phyloP scores from a whole-genome alignment of 2,797 vertebrate genomes.

The Artibeus lituratus region DNA sequence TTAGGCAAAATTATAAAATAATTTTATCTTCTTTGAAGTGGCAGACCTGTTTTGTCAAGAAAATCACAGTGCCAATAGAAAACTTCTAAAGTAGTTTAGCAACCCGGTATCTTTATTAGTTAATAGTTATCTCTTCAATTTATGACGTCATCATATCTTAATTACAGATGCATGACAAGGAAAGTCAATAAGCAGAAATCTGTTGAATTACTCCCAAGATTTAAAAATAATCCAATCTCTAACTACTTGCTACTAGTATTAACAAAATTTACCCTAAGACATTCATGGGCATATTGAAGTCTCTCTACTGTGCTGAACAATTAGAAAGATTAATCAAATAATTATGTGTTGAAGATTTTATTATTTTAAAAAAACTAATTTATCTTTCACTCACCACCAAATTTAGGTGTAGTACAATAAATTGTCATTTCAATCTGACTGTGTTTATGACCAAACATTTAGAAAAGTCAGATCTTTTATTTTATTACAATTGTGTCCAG shows the following conservation, averaged over 20 bases:
- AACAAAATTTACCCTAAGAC: neutral
- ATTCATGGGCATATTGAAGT: neutral
- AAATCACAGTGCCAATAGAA: neutral
- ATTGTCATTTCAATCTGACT: neutral
- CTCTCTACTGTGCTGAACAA: neutral
- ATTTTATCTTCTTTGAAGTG: slow-evolving; percentile 1
- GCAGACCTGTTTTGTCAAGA: neutral
- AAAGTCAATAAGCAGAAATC: slow-evolving; percentile 27
- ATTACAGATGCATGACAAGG: neutral
- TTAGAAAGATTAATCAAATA: neutral
- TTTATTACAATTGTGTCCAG: slow-evolving; percentile 29
- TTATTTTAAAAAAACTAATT: neutral
- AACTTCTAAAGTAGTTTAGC: neutral
- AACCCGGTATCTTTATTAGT: neutral
- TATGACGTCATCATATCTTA: neutral
- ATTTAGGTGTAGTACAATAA: neutral
- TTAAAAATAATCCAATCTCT: neutral
- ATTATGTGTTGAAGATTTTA: slow-evolving; percentile 3
- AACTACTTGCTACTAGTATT: neutral
- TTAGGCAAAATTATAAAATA: slow-evolving; percentile 25
- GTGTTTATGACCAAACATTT: neutral
- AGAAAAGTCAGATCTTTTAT: neutral
- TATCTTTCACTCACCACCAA: neutral
- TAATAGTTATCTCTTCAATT: neutral
- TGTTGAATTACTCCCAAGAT: neutral